These are phyloP conservation scores for Leptodactylus fallax DNA, from an alignment of 2,797 vertebrate genomes.

Conservation along the genomic window DNA sequence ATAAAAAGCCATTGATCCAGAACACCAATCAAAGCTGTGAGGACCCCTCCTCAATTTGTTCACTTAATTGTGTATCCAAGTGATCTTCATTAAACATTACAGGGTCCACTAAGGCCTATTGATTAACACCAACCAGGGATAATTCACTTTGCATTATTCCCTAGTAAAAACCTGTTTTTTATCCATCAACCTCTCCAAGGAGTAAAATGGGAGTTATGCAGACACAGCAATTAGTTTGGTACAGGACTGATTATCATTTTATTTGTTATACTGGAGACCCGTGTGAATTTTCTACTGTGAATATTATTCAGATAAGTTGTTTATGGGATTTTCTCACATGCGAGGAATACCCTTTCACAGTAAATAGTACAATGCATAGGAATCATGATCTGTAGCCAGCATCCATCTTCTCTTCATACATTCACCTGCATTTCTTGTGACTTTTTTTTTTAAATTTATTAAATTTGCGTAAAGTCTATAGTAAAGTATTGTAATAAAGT, in stretches of 20 bases:
- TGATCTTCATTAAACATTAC: slow-evolving; percentile 63
- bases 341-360: neutral
- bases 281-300: neutral
- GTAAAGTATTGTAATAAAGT: too few relatives aligned
- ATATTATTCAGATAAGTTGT: neutral
- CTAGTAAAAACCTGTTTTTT: slow-evolving; percentile 33
- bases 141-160: slow-evolving; percentile 56
- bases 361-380: neutral
- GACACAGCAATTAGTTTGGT: slow-evolving; percentile 28
- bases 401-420: too few relatives aligned
- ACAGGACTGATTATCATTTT: slow-evolving; percentile 33
- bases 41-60: slow-evolving; percentile 61
- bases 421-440: too few relatives aligned
- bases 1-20: slow-evolving; percentile 62
- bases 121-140: slow-evolving; percentile 49
- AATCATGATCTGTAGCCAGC: too few relatives aligned
- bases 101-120: slow-evolving; percentile 58
- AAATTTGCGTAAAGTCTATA: too few relatives aligned
- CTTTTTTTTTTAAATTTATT: too few relatives aligned
- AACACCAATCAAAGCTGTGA: slow-evolving; percentile 60
- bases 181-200: slow-evolving; percentile 30
- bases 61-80: slow-evolving; percentile 61
- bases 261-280: neutral
- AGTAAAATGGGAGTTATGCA: slow-evolving; percentile 2
- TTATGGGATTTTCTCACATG: neutral